Percentiles rank a stretch among this genome's conserved stretches.
Conservation (phyloP, 2,113 vertebrate species). For the Mustelus asterias region DNA sequence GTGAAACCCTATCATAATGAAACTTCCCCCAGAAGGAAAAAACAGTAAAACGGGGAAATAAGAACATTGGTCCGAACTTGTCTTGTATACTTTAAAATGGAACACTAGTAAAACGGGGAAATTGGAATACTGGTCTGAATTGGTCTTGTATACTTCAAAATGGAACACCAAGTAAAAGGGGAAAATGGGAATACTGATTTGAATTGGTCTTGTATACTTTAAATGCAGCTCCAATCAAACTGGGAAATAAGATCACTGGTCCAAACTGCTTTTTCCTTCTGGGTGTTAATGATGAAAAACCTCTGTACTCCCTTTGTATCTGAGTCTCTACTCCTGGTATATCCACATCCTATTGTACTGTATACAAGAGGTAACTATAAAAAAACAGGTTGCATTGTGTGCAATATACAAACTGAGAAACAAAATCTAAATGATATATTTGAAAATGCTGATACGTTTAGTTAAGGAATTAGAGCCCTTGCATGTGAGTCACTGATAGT, state of each 20-base stretch:
- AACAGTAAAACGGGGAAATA: no score
- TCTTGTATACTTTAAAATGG: no score
- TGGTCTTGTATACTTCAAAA: no score
- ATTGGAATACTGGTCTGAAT: no score
- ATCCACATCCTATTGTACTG: neutral
- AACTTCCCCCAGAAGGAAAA: neutral
- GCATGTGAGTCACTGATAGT: neutral
- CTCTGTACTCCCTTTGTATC: neutral
- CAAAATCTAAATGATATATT: neutral
- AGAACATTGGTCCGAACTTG: no score
- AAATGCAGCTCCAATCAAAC: no score
- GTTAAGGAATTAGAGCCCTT: neutral
- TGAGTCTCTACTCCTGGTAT: conserved; percentile 6
- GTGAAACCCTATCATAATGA: neutral
- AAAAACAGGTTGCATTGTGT: neutral
- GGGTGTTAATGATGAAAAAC: neutral
- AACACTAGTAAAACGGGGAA: no score
- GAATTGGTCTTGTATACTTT: no score
- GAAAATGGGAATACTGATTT: no score
- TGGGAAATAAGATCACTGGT: no score
- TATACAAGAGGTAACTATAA: neutral
- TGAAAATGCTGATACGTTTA: neutral
- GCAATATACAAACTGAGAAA: neutral
- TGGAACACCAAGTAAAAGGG: no score
- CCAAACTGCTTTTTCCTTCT: no score